Base-by-base conservation (phyloP, 2,797 vertebrate genomes). In the Trachurus trachurus region DNA sequence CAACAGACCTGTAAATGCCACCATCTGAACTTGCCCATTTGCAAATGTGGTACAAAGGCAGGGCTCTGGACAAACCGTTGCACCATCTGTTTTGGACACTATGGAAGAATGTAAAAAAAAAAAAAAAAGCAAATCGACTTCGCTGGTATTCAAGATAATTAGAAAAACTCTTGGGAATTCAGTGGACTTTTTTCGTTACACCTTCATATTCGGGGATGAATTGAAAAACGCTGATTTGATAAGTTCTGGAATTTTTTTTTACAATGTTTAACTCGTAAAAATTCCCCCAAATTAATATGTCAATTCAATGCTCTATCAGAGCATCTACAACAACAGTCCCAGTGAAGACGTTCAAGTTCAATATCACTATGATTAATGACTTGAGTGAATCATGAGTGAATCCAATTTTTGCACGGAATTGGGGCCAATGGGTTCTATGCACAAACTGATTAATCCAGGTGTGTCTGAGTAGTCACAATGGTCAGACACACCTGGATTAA, bases 11-110 rank as follows among this genome's bases (percentile, higher is more conserved):
- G 82, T 86, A 83, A 57, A 63, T 62, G 44, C 65, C 40, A 59
- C 21, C 69, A 85, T 78, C 71, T 66, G 73, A 92, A 85, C 84
- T 67, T 81, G 22, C 66, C 29, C 10, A 22, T 62, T 87, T 78
- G 62, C 74, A 66, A 78, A 63, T 66, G 50, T 52, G 68, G 65
- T 81, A 80, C 83, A 87, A 84, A 87, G 78, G 78, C 73, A 81
- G 53, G 67, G 81, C 68, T 87, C 75, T 84, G 85, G 83, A 87
- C 21, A 72, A 85, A 82, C 69, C 72, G 70, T 44, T 21, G 12
- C n/a, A 74, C 90, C 87, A 83, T 92, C 88, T 90, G 88, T 67
- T 78, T 79, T 65, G 66, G 77, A 82, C 42, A 74, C 44, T 12
- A 40, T 16, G 57, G 60, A 67, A 40, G 49, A 82, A 56, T 0